A percentile compares a stretch with the other conserved stretches of the same genome.
Evolutionary conservation across 2,888 invertebrate species (phyloP).

Genomic region (Liposcelis brunnea): DNA sequence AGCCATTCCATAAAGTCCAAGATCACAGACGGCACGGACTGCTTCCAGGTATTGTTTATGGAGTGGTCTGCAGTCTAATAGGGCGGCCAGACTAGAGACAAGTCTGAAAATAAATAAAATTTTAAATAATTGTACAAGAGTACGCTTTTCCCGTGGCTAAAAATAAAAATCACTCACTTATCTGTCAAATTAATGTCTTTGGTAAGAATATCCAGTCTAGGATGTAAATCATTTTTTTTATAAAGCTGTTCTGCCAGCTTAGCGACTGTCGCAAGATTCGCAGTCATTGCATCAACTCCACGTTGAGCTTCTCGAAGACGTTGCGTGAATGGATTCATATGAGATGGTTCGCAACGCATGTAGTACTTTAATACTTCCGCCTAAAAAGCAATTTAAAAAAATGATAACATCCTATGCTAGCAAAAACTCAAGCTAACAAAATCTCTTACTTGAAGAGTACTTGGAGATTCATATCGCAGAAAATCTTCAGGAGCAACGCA

Average conservation of each 20-base stretch:
- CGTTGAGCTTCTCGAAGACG: slow-evolving; percentile 60
- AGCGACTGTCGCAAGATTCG: slow-evolving; percentile 31
- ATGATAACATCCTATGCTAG: background rate
- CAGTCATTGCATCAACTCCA: slow-evolving; percentile 28
- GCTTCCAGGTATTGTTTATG: slow-evolving; percentile 69
- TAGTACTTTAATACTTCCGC: slow-evolving; percentile 59
- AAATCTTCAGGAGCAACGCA: slow-evolving; percentile 74
- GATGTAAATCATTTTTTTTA: slow-evolving; percentile 26
- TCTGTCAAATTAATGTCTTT: slow-evolving; percentile 65
- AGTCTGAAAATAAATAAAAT: slow-evolving; percentile 15
- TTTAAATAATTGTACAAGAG: background rate
- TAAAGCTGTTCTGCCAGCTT: slow-evolving; percentile 34
- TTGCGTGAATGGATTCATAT: slow-evolving; percentile 66
- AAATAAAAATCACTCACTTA: slow-evolving; percentile 32
- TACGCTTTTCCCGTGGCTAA: background rate
- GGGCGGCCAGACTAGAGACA: slow-evolving; percentile 37
- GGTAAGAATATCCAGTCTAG: slow-evolving; percentile 46
- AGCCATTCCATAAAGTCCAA: slow-evolving; percentile 60
- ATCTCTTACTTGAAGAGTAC: background rate
- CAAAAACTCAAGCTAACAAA: too few species aligned
- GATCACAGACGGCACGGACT: slow-evolving; percentile 65
- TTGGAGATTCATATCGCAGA: slow-evolving; percentile 27
- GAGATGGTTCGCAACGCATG: slow-evolving; percentile 63
- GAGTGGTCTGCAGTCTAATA: slow-evolving; percentile 68
- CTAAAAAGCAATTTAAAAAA: slow-evolving; percentile 20